Evolutionary conservation across 2,888 invertebrate genomes (phyloP), one percentile per base, ranked within the genome.

Genomic region (Galeopsomyia nigrocyanea): DNA sequence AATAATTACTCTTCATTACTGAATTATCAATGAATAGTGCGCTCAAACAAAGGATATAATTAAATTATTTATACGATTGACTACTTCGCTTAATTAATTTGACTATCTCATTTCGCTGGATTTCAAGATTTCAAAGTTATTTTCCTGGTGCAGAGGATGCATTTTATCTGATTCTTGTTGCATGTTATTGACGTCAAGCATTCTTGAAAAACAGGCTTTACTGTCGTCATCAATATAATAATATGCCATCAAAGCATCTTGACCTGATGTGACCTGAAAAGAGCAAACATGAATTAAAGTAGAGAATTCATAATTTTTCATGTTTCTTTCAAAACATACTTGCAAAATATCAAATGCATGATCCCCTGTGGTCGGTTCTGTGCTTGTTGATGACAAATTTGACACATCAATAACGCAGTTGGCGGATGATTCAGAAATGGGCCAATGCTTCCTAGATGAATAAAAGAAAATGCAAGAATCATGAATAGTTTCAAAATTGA

Each of bases 211-310:
- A 87, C 94, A 94, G 80, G 95, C 91, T 89, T 94, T 93, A 86
- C 95, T 94, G 81, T 95, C 91, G 79, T 93, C 92, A 84, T 96
- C 96, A 84, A 94, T 91, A 85, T 96, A 97, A 87, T 97, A 96
- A 87, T 95, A 97, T 0, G 96, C 94, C 89, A 97, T 94, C 10
- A 95, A 88, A 0, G 96, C 94, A 79, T 97, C 97, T 82, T 96
- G 95, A 79, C 95, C 92, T 57, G 93, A 89, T 66, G 96, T 95
- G 79, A 94, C 94, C 87, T 91, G 90, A 61, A 92, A 71, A 92
- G 91, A 82, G 58, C 61, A 69, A 60, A 72, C 14, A 53, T 50
- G 26, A 85, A 39, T 39, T 10, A 84, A 61, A 86, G 78, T 77
- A 85, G 85, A 86, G 71, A 85, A 85, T 26, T 84, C 73, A 19